Evolutionary conservation across 2,888 invertebrate species (phyloP).

Genomic region (Dilophus febrilis): DNA sequence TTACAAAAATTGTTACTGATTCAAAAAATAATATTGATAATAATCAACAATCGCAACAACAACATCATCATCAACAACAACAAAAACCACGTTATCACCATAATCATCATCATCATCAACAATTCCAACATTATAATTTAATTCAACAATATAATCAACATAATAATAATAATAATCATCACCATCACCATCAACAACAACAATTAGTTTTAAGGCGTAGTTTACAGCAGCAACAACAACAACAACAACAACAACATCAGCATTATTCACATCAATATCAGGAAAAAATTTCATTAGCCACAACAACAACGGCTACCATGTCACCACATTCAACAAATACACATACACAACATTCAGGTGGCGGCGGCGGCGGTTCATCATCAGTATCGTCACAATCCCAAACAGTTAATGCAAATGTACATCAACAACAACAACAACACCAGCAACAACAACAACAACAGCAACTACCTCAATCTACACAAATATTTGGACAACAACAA

Average conservation of each 20-base stretch:
- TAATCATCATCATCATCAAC: neutral
- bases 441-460: conserved; percentile 1
- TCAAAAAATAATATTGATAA: neutral
- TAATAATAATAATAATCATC: neutral
- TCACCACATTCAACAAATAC: conserved; percentile 1
- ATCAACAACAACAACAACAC: neutral
- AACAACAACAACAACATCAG: conserved; percentile 5
- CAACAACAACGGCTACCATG: conserved; percentile 1
- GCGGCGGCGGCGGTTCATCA: no score
- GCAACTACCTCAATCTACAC: conserved; percentile 6
- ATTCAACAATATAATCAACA: neutral
- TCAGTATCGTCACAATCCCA: conserved; percentile 1
- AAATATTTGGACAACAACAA: no score
- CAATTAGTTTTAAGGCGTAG: no score
- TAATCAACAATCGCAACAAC: neutral
- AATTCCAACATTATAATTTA: neutral
- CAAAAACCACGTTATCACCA: neutral
- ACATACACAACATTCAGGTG: neutral
- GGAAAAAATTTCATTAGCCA: no score
- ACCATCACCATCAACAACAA: conserved; percentile 5
- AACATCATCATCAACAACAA: neutral
- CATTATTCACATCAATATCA: no score
- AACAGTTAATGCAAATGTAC: no score
- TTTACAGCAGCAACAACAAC: conserved; percentile 6
- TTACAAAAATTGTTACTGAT: no score